A percentile compares a stretch with the other conserved stretches of the same genome.
phyloP scores from a whole-genome alignment of 2,888 invertebrate species.

The Apodemia mormo region DNA sequence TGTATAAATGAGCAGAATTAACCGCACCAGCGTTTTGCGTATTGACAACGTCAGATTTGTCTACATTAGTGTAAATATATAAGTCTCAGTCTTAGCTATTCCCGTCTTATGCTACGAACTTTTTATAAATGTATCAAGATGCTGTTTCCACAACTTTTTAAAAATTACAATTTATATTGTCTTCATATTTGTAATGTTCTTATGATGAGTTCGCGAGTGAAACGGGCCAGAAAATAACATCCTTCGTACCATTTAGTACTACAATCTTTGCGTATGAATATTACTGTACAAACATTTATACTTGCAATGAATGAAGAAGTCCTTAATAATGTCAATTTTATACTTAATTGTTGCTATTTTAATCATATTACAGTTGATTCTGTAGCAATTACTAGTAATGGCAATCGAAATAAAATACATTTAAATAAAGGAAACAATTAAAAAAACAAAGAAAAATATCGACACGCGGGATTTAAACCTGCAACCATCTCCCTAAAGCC shows the following conservation, averaged over 20 bases:
- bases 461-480: too few relatives aligned
- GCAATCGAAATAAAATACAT: too few relatives aligned
- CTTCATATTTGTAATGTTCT: slow-evolving; percentile 1
- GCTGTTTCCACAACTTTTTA: slow-evolving; percentile 10
- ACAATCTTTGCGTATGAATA: neutral
- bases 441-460: too few relatives aligned
- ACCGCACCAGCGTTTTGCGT: neutral
- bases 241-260: slow-evolving; percentile 12
- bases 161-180: slow-evolving; percentile 7
- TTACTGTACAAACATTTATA: slow-evolving; percentile 8
- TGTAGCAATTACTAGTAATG: too few relatives aligned
- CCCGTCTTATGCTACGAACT: neutral
- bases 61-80: neutral
- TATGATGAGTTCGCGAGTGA: slow-evolving; percentile 11
- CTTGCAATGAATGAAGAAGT: neutral
- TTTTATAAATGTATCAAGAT: slow-evolving; percentile 1
- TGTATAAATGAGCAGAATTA: too few relatives aligned
- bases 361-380: neutral
- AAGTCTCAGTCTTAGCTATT: neutral
- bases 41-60: neutral
- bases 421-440: too few relatives aligned
- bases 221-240: slow-evolving; percentile 23
- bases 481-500: too few relatives aligned
- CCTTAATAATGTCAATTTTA: neutral
- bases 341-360: neutral